A percentile compares a stretch with the other conserved stretches of the same genome.
These are phyloP conservation scores for Syngnathus typhle DNA, from an alignment of 2,113 vertebrate species.

Conservation along the genomic window DNA sequence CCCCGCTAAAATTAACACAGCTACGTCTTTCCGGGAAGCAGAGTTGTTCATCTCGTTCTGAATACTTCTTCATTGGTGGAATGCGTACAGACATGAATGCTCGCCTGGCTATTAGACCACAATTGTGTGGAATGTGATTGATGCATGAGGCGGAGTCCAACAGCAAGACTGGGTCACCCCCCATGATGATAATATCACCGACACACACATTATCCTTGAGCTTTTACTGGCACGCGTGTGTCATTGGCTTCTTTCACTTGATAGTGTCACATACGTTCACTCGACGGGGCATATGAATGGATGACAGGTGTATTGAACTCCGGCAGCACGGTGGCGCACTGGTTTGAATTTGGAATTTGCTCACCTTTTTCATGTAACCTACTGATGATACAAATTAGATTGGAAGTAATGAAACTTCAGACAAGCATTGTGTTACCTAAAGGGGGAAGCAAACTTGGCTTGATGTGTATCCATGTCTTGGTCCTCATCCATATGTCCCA, in stretches of 20 bases:
- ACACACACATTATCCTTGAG: slow-evolving; percentile 42
- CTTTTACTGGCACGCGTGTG: slow-evolving; percentile 51
- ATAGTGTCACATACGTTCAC: slow-evolving; percentile 37
- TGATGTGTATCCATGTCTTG: slow-evolving; percentile 30
- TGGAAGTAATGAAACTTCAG: slow-evolving; percentile 23
- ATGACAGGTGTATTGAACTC: slow-evolving; percentile 32
- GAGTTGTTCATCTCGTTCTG: slow-evolving; percentile 58
- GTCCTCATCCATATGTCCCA: slow-evolving; percentile 48
- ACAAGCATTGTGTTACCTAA: slow-evolving; percentile 50
- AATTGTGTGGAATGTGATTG: slow-evolving; percentile 52
- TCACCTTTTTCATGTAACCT: slow-evolving; percentile 58
- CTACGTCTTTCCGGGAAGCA: slow-evolving; percentile 46
- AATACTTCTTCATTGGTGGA: slow-evolving; percentile 40
- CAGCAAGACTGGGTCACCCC: slow-evolving; percentile 39
- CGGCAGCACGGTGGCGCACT: slow-evolving; percentile 36
- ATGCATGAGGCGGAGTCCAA: slow-evolving; percentile 61
- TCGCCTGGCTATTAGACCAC: slow-evolving; percentile 37
- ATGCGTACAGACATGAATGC: slow-evolving; percentile 43
- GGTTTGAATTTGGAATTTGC: slow-evolving; percentile 41
- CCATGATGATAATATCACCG: slow-evolving; percentile 50
- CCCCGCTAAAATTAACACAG: slow-evolving; percentile 53
- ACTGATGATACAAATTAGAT: slow-evolving; percentile 45
- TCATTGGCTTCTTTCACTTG: slow-evolving; percentile 51
- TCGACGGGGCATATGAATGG: slow-evolving; percentile 33
- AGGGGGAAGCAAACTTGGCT: slow-evolving; percentile 55